Evolutionary conservation across 2,888 invertebrate species (phyloP).

Genomic region (Dicyrtomina minuta): DNA sequence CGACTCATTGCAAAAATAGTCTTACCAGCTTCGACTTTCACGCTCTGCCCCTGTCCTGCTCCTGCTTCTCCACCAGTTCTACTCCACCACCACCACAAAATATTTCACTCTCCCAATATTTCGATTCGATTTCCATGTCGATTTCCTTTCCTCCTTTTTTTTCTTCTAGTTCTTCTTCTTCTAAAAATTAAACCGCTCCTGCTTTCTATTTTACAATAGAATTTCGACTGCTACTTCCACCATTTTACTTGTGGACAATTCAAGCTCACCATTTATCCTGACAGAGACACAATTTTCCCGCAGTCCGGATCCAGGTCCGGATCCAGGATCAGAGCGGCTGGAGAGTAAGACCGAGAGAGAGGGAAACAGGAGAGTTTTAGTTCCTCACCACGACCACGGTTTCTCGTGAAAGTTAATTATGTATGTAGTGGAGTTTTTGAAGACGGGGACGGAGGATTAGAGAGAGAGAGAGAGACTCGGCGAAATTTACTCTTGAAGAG

Average conservation of each 20-base stretch:
- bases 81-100: too few relatives aligned
- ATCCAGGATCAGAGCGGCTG: too few relatives aligned
- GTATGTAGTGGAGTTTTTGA: neutral
- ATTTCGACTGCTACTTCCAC: too few relatives aligned
- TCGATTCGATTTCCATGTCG: too few relatives aligned
- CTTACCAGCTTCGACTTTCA: neutral
- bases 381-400: too few relatives aligned
- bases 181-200: too few relatives aligned
- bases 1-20: neutral
- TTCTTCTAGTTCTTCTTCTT: neutral
- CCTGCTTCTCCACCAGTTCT: too few relatives aligned
- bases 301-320: too few relatives aligned
- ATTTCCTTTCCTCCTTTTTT: neutral
- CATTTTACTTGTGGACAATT: too few relatives aligned
- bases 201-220: too few relatives aligned
- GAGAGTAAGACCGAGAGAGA: neutral
- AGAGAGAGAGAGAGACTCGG: neutral
- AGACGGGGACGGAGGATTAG: neutral
- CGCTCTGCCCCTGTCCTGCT: neutral
- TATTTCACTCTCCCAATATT: slow-evolving; percentile 3
- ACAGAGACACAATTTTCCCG: too few relatives aligned
- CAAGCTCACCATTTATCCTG: too few relatives aligned
- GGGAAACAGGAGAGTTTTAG: neutral
- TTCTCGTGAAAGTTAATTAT: neutral
- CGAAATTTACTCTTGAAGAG: neutral